phyloP scores from a whole-genome alignment of 1,140 invertebrate species.

The Trypoxylus dichotomus region DNA sequence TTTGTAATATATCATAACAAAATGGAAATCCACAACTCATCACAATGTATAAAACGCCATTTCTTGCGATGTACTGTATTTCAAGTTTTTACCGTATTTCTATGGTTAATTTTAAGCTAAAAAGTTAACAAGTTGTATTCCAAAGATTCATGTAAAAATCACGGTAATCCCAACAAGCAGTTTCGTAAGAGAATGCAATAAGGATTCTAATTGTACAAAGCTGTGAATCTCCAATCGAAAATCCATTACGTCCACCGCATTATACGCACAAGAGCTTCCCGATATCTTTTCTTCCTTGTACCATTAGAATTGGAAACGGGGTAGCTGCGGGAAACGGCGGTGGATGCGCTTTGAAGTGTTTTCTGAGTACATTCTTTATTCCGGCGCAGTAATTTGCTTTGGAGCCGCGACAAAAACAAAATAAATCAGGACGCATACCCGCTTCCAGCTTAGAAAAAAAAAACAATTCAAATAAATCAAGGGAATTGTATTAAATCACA shows the following conservation, averaged over 20 bases:
- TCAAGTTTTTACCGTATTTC: no score
- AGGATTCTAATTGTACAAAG: neutral
- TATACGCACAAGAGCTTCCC: neutral
- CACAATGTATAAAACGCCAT: no score
- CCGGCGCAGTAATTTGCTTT: neutral
- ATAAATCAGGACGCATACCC: neutral
- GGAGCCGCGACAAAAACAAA: neutral
- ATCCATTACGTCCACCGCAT: neutral
- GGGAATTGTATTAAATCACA: conserved; percentile 32
- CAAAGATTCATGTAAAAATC: no score
- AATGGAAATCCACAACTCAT: no score
- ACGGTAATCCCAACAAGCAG: no score
- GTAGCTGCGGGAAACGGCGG: neutral
- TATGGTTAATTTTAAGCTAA: no score
- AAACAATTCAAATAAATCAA: conserved; percentile 21
- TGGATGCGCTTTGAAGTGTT: neutral
- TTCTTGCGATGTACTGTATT: no score
- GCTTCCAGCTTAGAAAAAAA: neutral
- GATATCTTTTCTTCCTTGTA: neutral
- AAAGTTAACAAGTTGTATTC: no score
- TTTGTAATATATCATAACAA: no score
- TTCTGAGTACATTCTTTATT: neutral
- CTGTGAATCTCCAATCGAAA: neutral
- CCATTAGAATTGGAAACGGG: neutral
- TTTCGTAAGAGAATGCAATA: neutral